phyloP scores from a whole-genome alignment of 2,113 vertebrate species.

The Semicossyphus pulcher region DNA sequence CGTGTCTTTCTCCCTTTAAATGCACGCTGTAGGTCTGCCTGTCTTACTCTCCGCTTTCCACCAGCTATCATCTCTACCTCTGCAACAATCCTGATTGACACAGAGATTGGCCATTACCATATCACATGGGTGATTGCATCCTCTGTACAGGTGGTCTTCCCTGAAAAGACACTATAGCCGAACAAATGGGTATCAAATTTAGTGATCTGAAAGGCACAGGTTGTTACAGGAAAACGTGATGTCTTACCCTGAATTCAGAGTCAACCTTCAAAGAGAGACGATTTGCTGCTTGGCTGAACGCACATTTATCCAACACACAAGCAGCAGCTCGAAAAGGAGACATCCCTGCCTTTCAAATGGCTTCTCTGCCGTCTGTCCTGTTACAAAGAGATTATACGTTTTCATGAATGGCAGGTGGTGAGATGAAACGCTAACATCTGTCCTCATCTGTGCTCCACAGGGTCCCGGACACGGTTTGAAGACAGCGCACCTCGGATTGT shows the following conservation, averaged over 20 bases:
- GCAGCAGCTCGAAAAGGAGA: background rate
- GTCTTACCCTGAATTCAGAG: constrained; percentile 9
- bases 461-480: constrained; percentile 83
- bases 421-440: constrained; percentile 14
- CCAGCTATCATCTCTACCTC: constrained; percentile 38
- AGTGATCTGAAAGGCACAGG: constrained; percentile 16
- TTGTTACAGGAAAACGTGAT: constrained; percentile 25
- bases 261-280: constrained; percentile 32
- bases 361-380: constrained; percentile 8
- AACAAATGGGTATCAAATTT: constrained; percentile 1
- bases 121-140: constrained; percentile 52
- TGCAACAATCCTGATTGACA: constrained; percentile 49
- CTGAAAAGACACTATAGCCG: constrained; percentile 7
- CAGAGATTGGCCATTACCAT: constrained; percentile 50
- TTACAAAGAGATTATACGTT: constrained; percentile 18
- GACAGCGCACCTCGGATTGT: constrained; percentile 86
- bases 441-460: constrained; percentile 53
- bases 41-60: constrained; percentile 41
- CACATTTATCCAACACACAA: constrained; percentile 7
- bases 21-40: background rate
- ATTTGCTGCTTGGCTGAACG: constrained; percentile 24
- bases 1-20: constrained; percentile 38
- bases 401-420: constrained; percentile 16
- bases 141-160: constrained; percentile 29
- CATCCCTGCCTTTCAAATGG: constrained; percentile 2